Conservation (phyloP, 2,888 invertebrate genomes). For the Punctoribates punctum region DNA sequence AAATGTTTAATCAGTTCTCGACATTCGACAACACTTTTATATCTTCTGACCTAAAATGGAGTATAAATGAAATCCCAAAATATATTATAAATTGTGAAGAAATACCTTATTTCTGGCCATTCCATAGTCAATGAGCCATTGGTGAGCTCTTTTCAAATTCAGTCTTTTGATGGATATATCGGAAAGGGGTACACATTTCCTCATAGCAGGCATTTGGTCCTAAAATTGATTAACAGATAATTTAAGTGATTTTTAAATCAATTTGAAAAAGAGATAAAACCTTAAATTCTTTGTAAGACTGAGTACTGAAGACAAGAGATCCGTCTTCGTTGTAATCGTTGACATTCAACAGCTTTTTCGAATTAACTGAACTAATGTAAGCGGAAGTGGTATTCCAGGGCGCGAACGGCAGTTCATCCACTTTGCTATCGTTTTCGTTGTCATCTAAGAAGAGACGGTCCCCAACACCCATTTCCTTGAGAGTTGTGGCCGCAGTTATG, state of each 20-base stretch:
- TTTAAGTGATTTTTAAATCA: not conserved
- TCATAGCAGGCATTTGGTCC: slow-evolving; percentile 22
- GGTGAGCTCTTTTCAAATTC: not conserved
- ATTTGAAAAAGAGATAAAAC: not conserved
- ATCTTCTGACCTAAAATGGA: too few species aligned
- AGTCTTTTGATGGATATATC: not conserved
- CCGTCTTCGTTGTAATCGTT: slow-evolving; percentile 13
- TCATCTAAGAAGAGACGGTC: not conserved
- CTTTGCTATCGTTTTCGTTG: not conserved
- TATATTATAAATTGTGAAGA: too few species aligned
- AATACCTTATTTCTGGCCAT: not conserved
- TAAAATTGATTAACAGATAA: not conserved
- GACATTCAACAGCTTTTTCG: not conserved
- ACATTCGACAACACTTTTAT: slow-evolving; percentile 8
- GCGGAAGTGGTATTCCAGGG: slow-evolving; percentile 20
- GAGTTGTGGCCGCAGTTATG: not conserved
- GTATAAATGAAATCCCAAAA: too few species aligned
- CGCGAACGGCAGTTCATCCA: not conserved
- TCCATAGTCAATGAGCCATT: slow-evolving; percentile 30
- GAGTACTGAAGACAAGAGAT: not conserved
- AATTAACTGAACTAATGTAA: slow-evolving; percentile 11
- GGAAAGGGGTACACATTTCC: slow-evolving; percentile 17
- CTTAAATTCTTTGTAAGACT: slow-evolving; percentile 27
- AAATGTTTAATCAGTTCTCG: not conserved
- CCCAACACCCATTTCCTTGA: not conserved